Conservation (phyloP, 2,888 invertebrate genomes). For the Lochmaea capreae region DNA sequence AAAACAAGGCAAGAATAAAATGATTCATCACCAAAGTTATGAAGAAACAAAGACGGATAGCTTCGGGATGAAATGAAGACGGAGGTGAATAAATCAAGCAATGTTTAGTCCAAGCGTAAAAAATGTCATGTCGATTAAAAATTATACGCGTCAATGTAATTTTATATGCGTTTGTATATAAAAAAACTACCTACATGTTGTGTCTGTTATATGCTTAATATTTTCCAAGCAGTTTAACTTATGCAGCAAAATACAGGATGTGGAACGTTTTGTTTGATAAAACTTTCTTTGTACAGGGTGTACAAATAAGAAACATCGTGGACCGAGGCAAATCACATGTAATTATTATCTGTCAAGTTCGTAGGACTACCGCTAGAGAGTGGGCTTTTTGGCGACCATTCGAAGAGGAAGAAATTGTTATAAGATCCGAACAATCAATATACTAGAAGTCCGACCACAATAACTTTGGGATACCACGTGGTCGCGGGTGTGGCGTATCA, state of each 20-base stretch:
- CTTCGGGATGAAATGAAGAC: not conserved
- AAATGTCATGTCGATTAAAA: slow-evolving; percentile 17
- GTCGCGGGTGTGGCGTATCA: too few species aligned
- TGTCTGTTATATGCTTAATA: not conserved
- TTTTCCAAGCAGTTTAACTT: not conserved
- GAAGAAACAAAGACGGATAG: not conserved
- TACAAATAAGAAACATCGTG: too few species aligned
- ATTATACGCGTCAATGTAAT: slow-evolving; percentile 8
- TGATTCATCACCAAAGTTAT: not conserved
- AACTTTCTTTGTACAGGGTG: too few species aligned
- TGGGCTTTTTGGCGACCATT: too few species aligned
- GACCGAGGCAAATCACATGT: too few species aligned
- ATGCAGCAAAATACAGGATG: not conserved
- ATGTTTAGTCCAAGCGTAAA: slow-evolving; percentile 10
- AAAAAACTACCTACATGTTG: not conserved
- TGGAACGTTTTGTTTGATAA: not conserved
- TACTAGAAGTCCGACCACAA: too few species aligned
- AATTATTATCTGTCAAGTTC: too few species aligned
- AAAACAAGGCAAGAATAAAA: not conserved
- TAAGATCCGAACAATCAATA: too few species aligned
- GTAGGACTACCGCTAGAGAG: too few species aligned
- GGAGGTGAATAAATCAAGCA: slow-evolving; percentile 7
- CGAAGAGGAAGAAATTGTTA: too few species aligned
- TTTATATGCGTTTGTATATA: not conserved
- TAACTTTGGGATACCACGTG: too few species aligned